Evolutionary conservation across 2,888 invertebrate genomes (phyloP).

Genomic region (Gordius sp.): DNA sequence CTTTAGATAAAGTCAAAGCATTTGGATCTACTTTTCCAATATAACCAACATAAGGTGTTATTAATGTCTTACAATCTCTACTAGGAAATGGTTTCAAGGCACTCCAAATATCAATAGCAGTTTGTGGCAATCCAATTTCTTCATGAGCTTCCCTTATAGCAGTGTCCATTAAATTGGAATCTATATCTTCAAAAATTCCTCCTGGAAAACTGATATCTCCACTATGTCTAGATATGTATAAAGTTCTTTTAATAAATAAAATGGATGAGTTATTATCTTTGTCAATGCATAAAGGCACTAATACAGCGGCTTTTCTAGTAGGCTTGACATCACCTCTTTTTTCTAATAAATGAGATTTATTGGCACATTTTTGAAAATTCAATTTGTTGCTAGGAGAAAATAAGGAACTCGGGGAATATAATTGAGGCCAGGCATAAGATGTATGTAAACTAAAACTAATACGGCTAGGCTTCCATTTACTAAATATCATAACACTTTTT

Average conservation of each 20-base stretch:
- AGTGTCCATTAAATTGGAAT: background rate
- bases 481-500: too few species aligned
- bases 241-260: background rate
- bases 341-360: background rate
- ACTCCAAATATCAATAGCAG: background rate
- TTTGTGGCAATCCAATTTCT: background rate
- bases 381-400: slow-evolving; percentile 3
- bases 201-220: slow-evolving; percentile 13
- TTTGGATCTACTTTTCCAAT: background rate
- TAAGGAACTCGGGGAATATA: background rate
- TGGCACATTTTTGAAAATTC: slow-evolving; percentile 3
- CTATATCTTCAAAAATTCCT: slow-evolving; percentile 13
- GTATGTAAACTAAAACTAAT: too few species aligned
- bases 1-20: background rate
- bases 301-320: background rate
- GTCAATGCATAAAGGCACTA: slow-evolving; percentile 3
- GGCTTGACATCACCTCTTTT: background rate
- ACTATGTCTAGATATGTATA: background rate
- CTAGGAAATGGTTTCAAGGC: background rate
- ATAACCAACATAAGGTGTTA: slow-evolving; percentile 9
- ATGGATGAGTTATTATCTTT: background rate
- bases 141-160: slow-evolving; percentile 1
- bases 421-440: too few species aligned
- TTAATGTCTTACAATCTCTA: background rate
- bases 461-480: too few species aligned